A percentile compares a stretch with the other conserved stretches of the same genome.
Evolutionary conservation across 2,113 vertebrate species (phyloP).

Genomic region (Setophaga petechia): DNA sequence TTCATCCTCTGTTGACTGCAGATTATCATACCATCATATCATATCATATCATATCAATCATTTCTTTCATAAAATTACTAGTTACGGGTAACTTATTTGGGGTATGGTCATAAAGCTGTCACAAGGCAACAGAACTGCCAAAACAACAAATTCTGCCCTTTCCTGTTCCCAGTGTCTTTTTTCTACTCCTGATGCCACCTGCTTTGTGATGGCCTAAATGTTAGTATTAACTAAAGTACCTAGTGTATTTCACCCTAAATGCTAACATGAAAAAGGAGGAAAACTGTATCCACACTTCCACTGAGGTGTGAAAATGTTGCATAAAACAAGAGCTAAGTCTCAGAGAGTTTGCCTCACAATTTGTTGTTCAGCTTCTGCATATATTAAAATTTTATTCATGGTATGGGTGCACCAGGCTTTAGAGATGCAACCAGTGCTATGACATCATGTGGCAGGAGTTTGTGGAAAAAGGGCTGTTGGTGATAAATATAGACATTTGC

Average conservation of each 20-base stretch:
- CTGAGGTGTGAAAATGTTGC: not conserved
- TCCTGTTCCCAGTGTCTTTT: not conserved
- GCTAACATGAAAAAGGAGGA: not conserved
- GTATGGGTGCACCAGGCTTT: not conserved
- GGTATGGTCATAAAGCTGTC: not conserved
- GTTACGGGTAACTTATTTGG: not conserved
- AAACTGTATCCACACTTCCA: not conserved
- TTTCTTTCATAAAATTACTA: not conserved
- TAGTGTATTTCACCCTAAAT: not conserved
- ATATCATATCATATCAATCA: not conserved
- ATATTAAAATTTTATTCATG: not conserved
- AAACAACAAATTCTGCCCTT: not conserved
- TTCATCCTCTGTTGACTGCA: not conserved
- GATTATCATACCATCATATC: not conserved
- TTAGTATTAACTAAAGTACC: not conserved
- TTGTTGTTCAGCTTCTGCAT: not conserved
- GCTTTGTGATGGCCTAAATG: not conserved
- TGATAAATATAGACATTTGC: conserved; percentile 38
- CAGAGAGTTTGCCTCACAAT: not conserved
- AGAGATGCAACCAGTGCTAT: not conserved
- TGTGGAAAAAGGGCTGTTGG: not conserved
- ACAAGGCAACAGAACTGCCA: not conserved
- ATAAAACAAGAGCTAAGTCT: not conserved
- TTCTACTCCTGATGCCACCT: not conserved
- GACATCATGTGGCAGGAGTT: conserved; percentile 19